Evolutionary conservation across 2,888 invertebrate genomes (phyloP).

Genomic region (Aromia moschata): DNA sequence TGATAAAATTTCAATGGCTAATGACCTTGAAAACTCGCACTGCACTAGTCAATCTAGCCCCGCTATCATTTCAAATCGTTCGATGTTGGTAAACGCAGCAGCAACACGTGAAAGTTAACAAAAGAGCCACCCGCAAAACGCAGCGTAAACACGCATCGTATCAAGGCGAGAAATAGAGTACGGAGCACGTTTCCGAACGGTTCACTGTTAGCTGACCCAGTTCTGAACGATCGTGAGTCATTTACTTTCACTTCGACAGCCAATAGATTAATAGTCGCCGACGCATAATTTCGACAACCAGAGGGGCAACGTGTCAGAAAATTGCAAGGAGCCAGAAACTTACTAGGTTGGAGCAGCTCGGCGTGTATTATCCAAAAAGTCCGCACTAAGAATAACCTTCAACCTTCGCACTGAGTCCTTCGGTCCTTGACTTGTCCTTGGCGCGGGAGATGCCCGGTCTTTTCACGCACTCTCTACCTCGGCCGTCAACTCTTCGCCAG

Average conservation of each 20-base stretch:
- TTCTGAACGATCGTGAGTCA: conserved; percentile 6
- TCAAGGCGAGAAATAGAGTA: not conserved
- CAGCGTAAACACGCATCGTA: not conserved
- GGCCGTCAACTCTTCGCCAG: not conserved
- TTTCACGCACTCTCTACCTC: too few relatives aligned
- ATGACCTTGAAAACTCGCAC: too few relatives aligned
- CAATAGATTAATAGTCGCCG: not conserved
- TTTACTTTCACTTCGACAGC: conserved; percentile 3
- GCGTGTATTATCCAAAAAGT: not conserved
- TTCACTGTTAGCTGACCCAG: conserved; percentile 7
- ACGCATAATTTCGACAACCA: not conserved
- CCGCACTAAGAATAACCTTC: not conserved
- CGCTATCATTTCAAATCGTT: not conserved
- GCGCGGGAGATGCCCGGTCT: too few relatives aligned
- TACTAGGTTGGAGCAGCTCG: not conserved
- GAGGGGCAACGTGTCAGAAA: too few relatives aligned
- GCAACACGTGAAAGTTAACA: not conserved
- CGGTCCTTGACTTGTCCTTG: too few relatives aligned
- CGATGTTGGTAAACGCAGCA: not conserved
- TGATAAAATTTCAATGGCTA: too few relatives aligned
- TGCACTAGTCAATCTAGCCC: not conserved
- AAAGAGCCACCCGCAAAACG: not conserved
- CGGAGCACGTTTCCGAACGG: not conserved
- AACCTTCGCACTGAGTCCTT: too few relatives aligned
- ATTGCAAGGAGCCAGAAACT: too few relatives aligned